Evolutionary conservation across 2,797 vertebrate species (phyloP).

Genomic region (Oryzias dopingdopingensis): DNA sequence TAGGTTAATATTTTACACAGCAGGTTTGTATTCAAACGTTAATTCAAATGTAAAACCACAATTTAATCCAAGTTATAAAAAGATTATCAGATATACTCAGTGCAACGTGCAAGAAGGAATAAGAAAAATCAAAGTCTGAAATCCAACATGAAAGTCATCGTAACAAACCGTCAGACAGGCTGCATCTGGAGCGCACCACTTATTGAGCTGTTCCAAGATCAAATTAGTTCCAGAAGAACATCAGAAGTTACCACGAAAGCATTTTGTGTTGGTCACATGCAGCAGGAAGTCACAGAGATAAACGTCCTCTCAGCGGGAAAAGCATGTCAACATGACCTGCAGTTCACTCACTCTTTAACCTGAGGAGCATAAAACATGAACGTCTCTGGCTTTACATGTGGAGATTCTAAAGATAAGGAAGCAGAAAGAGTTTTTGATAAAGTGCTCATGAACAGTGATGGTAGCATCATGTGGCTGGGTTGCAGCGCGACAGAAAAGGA

Average conservation of each 20-base stretch:
- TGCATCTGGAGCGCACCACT: background rate
- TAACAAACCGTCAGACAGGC: slow-evolving; percentile 15
- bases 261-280: slow-evolving; percentile 11
- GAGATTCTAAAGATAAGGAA: slow-evolving; percentile 7
- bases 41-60: too few species aligned
- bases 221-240: slow-evolving; percentile 22
- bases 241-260: slow-evolving; percentile 13
- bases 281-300: background rate
- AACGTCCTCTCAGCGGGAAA: background rate
- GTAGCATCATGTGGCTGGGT: slow-evolving; percentile 6
- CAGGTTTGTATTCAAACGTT: too few species aligned
- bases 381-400: too few species aligned
- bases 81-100: background rate
- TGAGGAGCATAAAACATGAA: too few species aligned
- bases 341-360: background rate
- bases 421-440: background rate
- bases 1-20: too few species aligned
- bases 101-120: background rate
- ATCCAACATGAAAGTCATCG: slow-evolving; percentile 15
- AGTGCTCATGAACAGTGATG: background rate
- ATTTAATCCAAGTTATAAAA: too few species aligned
- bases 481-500: slow-evolving; percentile 20
- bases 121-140: background rate
- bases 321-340: background rate
- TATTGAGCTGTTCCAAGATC: slow-evolving; percentile 8